Base-by-base conservation (phyloP, 2,888 invertebrate species). In the Rhaphigaster nebulosa region DNA sequence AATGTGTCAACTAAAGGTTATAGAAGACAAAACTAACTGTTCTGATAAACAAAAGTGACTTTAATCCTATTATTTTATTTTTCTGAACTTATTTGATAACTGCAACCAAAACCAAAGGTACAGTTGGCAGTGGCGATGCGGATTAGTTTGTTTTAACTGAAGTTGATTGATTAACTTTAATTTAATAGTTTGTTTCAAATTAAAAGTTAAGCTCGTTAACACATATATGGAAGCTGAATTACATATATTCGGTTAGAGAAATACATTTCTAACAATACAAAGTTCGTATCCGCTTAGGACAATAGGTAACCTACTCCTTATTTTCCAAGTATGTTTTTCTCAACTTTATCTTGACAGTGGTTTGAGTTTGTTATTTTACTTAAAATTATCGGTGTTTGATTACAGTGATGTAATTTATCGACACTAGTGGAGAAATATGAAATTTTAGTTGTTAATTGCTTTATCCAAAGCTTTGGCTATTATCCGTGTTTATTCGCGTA, bases 51-150 rank as follows among this genome's bases (percentile, higher is more conserved):
- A 34, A 38, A 76, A 76, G 23, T 76, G 34, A 20, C 34, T 76
- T 20, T 20, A 76, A 76, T 76, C 34, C 0, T 8, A 65, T 60
- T 15, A 29, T 65, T 20, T 20, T 4, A 76, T 38, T 4, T 76
- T 38, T 76, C 20, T 38, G 38, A 1, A 76, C 34, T 76, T 76
- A 60, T 76, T 38, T 76, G 70, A 76, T 76, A 76, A 38, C 34
- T 76, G 23, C 34, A 38, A 8, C 23, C 0, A 38, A 76, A 76
- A 38, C 34, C 26, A 3, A 20, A 38, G 60, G 34, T 80, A 89
- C 54, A 90, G 90, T 84, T 87, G 87, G 90, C 90, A 26, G 90
- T 90, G 90, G 90, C 90, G 56, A 80, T 90, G 90, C 84, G 80
- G 90, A 87, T 56, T 23, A 90, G 87, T 80, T 90, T 84, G 56